phyloP scores from a whole-genome alignment of 1,140 invertebrate genomes.

The Drosophila auraria region DNA sequence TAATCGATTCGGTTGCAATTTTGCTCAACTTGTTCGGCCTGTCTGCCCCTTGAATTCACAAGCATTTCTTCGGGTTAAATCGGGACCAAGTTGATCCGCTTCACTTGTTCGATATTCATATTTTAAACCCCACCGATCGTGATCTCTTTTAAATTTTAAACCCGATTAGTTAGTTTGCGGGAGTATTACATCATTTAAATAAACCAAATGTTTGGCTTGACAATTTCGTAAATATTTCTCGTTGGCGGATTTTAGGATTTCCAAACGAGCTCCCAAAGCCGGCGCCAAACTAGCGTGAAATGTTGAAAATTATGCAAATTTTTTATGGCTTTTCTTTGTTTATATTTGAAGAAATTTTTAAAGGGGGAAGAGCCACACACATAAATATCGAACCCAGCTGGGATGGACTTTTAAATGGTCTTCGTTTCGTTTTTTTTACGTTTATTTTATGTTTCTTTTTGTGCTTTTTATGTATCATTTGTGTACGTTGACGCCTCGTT shows the following conservation, averaged over 20 bases:
- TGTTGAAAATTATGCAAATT: conserved; percentile 74
- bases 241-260: conserved; percentile 65
- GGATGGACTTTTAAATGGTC: conserved; percentile 34
- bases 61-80: conserved; percentile 55
- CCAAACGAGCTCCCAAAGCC: conserved; percentile 22
- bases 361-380: conserved; percentile 16
- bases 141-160: conserved; percentile 28
- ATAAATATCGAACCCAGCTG: conserved; percentile 48
- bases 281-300: conserved; percentile 44
- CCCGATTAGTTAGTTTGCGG: conserved; percentile 49
- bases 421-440: conserved; percentile 24
- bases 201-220: conserved; percentile 52
- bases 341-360: conserved; percentile 47
- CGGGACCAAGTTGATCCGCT: conserved; percentile 42
- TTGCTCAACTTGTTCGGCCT: conserved; percentile 57
- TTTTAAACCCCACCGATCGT: conserved; percentile 27
- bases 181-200: conserved; percentile 55
- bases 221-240: conserved; percentile 68
- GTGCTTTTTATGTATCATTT: conserved; percentile 47
- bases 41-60: conserved; percentile 46
- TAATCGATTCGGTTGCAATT: conserved; percentile 69
- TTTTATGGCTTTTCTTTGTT: conserved; percentile 68
- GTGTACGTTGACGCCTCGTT: conserved; percentile 45
- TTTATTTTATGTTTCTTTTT: conserved; percentile 24
- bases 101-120: conserved; percentile 51